phyloP scores from a whole-genome alignment of 2,797 vertebrate species.

The Pantherophis vulpinus region DNA sequence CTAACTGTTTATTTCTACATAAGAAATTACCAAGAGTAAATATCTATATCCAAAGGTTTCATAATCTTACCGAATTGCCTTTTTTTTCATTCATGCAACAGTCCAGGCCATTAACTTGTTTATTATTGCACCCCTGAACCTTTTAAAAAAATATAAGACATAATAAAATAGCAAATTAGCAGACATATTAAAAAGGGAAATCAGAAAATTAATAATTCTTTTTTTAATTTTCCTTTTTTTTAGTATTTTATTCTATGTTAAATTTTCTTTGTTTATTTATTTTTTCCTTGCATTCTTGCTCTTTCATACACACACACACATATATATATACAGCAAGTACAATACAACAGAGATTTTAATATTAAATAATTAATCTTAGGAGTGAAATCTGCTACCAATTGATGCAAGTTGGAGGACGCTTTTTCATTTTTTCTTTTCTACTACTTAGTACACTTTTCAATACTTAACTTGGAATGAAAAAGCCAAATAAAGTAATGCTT shows the following conservation, averaged over 20 bases:
- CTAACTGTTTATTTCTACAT: background rate
- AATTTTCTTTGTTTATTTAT: background rate
- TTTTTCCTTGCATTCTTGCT: background rate
- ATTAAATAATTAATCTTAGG: background rate
- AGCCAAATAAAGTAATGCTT: background rate
- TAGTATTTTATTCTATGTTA: background rate
- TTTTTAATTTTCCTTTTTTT: background rate
- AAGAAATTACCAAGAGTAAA: background rate
- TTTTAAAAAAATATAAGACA: slow-evolving; percentile 23
- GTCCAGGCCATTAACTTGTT: background rate
- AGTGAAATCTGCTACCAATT: background rate
- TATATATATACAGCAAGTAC: background rate
- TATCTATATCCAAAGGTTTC: background rate
- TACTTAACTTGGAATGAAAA: background rate
- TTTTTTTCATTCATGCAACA: slow-evolving; percentile 12
- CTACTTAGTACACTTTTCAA: background rate
- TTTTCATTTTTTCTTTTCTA: background rate
- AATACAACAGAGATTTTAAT: background rate
- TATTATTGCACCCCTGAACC: slow-evolving; percentile 45
- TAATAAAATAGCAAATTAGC: background rate
- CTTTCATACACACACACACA: background rate
- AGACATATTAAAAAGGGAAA: background rate
- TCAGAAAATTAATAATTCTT: background rate
- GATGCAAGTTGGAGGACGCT: background rate
- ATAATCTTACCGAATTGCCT: slow-evolving; percentile 32